Evolutionary conservation across 2,113 vertebrate species (phyloP).

Genomic region (Labeo catla): DNA sequence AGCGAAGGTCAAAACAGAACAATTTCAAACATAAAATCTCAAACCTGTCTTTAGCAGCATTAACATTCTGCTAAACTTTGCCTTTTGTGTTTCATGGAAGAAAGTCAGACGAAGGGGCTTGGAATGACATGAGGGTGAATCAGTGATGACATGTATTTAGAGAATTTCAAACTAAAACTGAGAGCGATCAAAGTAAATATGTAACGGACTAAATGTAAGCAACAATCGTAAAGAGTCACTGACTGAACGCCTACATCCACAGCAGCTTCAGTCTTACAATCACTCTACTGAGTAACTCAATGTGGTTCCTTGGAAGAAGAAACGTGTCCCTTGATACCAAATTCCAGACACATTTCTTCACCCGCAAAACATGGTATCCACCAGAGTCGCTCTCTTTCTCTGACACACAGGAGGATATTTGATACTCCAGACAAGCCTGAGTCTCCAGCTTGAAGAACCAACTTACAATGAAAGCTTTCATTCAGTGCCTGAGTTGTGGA

Average conservation of each 20-base stretch:
- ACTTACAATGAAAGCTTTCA: conserved; percentile 53
- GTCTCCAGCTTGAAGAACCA: conserved; percentile 38
- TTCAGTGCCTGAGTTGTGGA: conserved; percentile 43
- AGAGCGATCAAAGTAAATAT: background rate
- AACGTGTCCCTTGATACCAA: conserved; percentile 47
- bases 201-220: background rate
- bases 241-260: background rate
- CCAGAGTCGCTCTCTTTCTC: conserved; percentile 41
- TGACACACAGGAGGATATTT: conserved; percentile 42
- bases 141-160: background rate
- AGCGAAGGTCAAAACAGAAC: background rate
- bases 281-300: conserved; percentile 8
- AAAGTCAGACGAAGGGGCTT: background rate
- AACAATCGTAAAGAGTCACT: background rate
- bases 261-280: background rate
- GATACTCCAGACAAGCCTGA: conserved; percentile 37
- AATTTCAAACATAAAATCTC: background rate
- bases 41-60: background rate
- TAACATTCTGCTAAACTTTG: background rate
- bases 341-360: conserved; percentile 59
- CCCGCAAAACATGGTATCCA: conserved; percentile 50
- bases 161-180: background rate
- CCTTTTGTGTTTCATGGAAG: background rate
- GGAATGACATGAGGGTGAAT: background rate
- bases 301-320: conserved; percentile 23